Percentiles rank a stretch among this genome's conserved stretches.
Conservation (phyloP, 2,113 vertebrate species). For the Chionomys nivalis region DNA sequence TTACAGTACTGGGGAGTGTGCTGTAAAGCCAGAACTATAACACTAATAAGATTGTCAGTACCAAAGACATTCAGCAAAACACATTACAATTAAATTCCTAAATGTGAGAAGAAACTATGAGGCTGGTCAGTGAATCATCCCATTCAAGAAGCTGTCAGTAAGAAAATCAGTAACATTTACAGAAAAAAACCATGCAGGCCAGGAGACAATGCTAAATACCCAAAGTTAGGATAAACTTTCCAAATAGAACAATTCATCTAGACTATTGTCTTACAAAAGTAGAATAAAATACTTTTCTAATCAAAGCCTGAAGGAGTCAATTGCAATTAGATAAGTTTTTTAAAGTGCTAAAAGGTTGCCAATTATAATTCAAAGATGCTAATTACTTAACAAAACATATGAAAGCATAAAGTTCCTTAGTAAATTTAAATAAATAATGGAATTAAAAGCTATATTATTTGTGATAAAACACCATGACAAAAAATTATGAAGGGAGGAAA, state of each 20-base stretch:
- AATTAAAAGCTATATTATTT: neutral
- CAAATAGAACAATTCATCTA: neutral
- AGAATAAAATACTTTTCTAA: neutral
- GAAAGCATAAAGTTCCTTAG: neutral
- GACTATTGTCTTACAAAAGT: neutral
- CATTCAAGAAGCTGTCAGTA: neutral
- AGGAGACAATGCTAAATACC: neutral
- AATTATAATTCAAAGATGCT: neutral
- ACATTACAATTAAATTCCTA: neutral
- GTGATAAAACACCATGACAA: neutral
- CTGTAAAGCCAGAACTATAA: neutral
- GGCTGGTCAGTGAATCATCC: neutral
- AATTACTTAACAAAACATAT: neutral
- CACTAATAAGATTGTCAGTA: neutral
- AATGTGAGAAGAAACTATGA: neutral
- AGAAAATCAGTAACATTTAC: neutral
- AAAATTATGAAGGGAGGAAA: neutral
- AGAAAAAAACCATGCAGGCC: neutral
- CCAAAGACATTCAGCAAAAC: neutral
- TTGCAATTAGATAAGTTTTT: neutral
- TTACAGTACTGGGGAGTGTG: neutral
- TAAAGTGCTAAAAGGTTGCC: neutral
- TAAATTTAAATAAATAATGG: neutral
- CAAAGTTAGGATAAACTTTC: neutral
- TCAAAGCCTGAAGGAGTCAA: neutral